Conservation (phyloP, 2,797 vertebrate species). For the Eulemur albifrons region DNA sequence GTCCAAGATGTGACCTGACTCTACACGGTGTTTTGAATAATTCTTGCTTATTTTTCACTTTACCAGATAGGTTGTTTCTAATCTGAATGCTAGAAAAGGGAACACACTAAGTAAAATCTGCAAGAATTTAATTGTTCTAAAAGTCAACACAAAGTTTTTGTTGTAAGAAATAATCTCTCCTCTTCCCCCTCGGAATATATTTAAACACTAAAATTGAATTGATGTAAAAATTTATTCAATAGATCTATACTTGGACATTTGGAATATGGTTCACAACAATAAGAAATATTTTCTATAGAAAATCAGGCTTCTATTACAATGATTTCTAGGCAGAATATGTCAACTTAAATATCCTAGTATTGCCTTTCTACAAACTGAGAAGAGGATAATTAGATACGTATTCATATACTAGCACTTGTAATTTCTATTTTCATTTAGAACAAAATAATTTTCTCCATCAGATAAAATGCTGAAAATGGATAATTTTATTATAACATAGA, state of each 20-base stretch:
- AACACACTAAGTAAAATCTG: not conserved
- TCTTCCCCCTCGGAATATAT: not conserved
- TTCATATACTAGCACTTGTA: not conserved
- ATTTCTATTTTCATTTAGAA: conserved; percentile 59
- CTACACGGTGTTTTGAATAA: not conserved
- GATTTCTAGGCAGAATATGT: conserved; percentile 54
- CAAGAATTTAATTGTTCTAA: not conserved
- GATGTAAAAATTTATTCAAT: not conserved
- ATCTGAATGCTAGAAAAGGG: not conserved
- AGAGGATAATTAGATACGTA: conserved; percentile 50
- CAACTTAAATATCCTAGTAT: conserved; percentile 17
- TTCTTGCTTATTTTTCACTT: not conserved
- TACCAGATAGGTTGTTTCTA: not conserved
- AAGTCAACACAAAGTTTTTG: not conserved
- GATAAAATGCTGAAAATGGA: conserved; percentile 53
- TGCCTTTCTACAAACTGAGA: conserved; percentile 26
- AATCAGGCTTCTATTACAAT: conserved; percentile 38
- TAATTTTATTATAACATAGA: conserved; percentile 51
- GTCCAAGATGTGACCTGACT: not conserved
- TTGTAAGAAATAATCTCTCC: not conserved
- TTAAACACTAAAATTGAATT: conserved; percentile 44
- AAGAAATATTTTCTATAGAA: conserved; percentile 42
- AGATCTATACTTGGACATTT: conserved; percentile 39
- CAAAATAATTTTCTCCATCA: conserved; percentile 42
- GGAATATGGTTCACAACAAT: conserved; percentile 17